Evolutionary conservation across 2,888 invertebrate species (phyloP).

Genomic region (Dicyrtomina minuta): DNA sequence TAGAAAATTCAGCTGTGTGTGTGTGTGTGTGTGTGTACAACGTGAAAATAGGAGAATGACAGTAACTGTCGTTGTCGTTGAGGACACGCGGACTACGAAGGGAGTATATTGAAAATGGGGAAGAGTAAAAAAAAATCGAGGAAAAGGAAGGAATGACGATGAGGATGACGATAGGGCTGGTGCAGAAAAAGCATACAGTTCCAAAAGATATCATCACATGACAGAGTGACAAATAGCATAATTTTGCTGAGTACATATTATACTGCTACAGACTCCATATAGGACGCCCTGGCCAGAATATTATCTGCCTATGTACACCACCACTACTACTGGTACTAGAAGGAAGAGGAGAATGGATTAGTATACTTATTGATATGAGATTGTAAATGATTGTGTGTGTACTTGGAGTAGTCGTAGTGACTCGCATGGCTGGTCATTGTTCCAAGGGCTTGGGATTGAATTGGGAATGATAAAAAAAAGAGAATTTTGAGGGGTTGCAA

Average conservation of each 20-base stretch:
- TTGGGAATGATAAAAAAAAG: not conserved
- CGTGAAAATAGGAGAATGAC: too few species aligned
- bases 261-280: not conserved
- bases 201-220: not conserved
- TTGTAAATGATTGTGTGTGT: not conserved
- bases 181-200: not conserved
- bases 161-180: too few species aligned
- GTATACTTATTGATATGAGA: conserved; percentile 9
- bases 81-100: too few species aligned
- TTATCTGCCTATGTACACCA: not conserved
- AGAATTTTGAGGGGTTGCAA: conserved; percentile 25
- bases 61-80: too few species aligned
- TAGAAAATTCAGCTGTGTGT: too few species aligned
- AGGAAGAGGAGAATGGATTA: not conserved
- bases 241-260: not conserved
- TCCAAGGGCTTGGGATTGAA: conserved; percentile 15
- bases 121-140: not conserved
- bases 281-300: not conserved
- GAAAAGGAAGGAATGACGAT: not conserved
- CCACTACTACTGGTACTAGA: not conserved
- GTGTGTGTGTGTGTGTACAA: too few species aligned
- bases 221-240: conserved; percentile 6
- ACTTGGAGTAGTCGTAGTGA: not conserved
- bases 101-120: not conserved
- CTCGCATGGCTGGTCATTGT: conserved; percentile 24